Percentiles rank a stretch among this genome's conserved stretches.
Conservation (phyloP, 2,113 vertebrate genomes). For the Atractosteus spatula region DNA sequence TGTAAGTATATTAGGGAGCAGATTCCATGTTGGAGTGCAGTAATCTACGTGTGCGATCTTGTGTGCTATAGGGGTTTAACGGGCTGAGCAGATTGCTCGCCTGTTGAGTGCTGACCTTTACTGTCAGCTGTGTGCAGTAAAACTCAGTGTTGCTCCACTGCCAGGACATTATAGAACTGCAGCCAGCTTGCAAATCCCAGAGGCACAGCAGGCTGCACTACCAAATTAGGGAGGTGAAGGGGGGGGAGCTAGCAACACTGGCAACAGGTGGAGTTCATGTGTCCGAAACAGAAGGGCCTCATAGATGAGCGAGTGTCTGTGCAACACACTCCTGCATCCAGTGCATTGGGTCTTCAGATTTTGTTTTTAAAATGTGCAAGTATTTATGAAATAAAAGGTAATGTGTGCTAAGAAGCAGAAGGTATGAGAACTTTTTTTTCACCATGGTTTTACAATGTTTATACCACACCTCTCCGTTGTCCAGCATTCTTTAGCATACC, state of each 20-base stretch:
- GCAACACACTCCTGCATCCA: too few species aligned
- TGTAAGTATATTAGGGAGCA: too few species aligned
- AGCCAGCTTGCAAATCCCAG: slow-evolving; percentile 14
- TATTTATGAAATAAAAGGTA: too few species aligned
- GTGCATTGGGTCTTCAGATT: too few species aligned
- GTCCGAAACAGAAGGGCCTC: too few species aligned
- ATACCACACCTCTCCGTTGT: too few species aligned
- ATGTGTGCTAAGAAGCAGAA: too few species aligned
- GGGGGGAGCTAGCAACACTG: not conserved
- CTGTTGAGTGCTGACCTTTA: slow-evolving; percentile 30
- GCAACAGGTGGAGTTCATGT: not conserved
- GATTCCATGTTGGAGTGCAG: not conserved
- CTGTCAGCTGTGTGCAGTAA: slow-evolving; percentile 27
- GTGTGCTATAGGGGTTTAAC: slow-evolving; percentile 10
- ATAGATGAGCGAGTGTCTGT: too few species aligned
- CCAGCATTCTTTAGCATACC: too few species aligned
- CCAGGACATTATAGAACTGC: slow-evolving; percentile 22
- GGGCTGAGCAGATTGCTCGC: slow-evolving; percentile 28
- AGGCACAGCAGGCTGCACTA: not conserved
- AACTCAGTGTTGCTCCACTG: not conserved
- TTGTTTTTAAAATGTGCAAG: too few species aligned
- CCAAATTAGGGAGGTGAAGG: not conserved
- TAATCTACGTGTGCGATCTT: slow-evolving; percentile 9
- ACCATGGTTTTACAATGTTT: too few species aligned
- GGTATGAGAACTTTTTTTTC: too few species aligned